These are phyloP conservation scores for Naja naja DNA, from an alignment of 2,113 vertebrate genomes.

Conservation along the genomic window DNA sequence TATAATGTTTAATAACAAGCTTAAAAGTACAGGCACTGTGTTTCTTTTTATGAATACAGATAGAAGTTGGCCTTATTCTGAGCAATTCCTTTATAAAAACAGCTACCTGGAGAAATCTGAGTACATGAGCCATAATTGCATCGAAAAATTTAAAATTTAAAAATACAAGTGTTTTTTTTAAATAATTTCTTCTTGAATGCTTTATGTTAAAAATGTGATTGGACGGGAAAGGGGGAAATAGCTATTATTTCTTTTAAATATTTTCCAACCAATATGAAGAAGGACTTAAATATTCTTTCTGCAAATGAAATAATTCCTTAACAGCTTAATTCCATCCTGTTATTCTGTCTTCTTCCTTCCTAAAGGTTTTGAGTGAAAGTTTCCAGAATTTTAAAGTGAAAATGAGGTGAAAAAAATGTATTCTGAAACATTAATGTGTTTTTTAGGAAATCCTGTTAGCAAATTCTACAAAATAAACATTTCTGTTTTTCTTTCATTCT, in stretches of 20 bases:
- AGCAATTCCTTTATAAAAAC: not conserved
- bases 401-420: slow-evolving; percentile 19
- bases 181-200: not conserved
- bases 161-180: not conserved
- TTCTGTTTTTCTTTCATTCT: slow-evolving; percentile 15
- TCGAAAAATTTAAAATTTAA: not conserved
- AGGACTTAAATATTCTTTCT: slow-evolving; percentile 8
- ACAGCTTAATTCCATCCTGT: not conserved
- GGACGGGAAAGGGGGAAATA: not conserved
- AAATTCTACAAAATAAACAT: slow-evolving; percentile 34
- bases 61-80: not conserved
- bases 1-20: not conserved
- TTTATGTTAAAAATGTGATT: slow-evolving; percentile 15
- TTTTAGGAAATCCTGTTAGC: not conserved
- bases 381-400: slow-evolving; percentile 12
- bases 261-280: slow-evolving; percentile 20
- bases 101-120: not conserved
- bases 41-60: slow-evolving; percentile 4
- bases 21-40: not conserved
- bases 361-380: slow-evolving; percentile 10
- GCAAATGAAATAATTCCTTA: not conserved
- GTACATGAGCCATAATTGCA: not conserved
- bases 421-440: slow-evolving; percentile 4
- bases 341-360: not conserved
- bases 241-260: not conserved